Evolutionary conservation across 2,113 vertebrate genomes (phyloP).

Genomic region (Petaurus breviceps): DNA sequence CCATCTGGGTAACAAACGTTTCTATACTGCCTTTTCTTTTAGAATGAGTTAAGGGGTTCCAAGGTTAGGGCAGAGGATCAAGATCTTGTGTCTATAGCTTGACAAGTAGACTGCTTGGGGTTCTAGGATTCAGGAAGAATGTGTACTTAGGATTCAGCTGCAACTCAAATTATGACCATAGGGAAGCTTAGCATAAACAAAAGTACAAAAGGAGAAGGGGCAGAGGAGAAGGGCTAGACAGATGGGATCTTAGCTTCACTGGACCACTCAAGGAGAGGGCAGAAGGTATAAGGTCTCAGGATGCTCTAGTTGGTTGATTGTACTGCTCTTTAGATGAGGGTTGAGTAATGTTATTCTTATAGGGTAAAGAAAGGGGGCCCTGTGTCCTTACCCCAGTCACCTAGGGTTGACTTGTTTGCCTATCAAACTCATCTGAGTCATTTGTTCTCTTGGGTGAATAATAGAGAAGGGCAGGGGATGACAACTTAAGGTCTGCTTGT

Average conservation of each 20-base stretch:
- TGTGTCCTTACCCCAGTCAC: neutral
- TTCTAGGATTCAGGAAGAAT: neutral
- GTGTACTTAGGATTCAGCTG: neutral
- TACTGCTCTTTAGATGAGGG: neutral
- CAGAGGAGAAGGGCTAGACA: neutral
- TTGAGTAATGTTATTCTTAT: neutral
- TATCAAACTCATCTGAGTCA: neutral
- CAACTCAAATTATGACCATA: neutral
- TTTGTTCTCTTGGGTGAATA: neutral
- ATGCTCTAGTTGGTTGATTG: neutral
- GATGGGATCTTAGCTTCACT: neutral
- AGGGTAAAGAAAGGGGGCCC: neutral
- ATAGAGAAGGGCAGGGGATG: neutral
- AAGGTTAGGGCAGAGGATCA: neutral
- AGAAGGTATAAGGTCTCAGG: neutral
- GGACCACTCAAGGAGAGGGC: neutral
- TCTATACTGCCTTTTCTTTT: neutral
- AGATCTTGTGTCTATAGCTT: neutral
- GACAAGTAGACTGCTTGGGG: neutral
- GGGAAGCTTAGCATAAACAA: neutral
- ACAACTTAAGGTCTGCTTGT: neutral
- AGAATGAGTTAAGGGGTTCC: neutral
- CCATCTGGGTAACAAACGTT: neutral
- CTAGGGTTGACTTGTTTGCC: neutral
- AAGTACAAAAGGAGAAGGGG: neutral